Conservation (phyloP, 1,140 invertebrate species). For the Brachionus sp. region DNA sequence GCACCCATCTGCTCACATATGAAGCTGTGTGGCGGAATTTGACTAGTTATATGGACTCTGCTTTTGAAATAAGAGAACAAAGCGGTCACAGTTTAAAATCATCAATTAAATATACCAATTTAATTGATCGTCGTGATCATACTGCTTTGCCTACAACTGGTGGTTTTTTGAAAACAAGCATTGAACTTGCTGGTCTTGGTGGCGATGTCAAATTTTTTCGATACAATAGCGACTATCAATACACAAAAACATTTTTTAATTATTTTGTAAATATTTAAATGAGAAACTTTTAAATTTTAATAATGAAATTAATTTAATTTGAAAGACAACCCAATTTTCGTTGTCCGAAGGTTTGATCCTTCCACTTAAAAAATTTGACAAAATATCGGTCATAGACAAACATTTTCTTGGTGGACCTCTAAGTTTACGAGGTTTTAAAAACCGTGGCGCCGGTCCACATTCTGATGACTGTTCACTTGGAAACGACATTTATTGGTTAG, state of each 20-base stretch:
- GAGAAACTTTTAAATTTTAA: background rate
- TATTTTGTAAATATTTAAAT: slow-evolving; percentile 65
- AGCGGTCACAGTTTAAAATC: slow-evolving; percentile 80
- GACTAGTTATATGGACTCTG: slow-evolving; percentile 61
- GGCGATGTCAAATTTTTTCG: slow-evolving; percentile 80
- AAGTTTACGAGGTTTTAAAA: slow-evolving; percentile 75
- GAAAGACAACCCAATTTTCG: slow-evolving; percentile 71
- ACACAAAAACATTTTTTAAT: slow-evolving; percentile 68
- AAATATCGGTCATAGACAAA: slow-evolving; percentile 70
- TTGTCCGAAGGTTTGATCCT: slow-evolving; percentile 69
- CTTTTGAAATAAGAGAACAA: slow-evolving; percentile 75
- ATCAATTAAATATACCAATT: slow-evolving; percentile 70
- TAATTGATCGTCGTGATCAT: slow-evolving; percentile 74
- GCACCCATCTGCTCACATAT: slow-evolving; percentile 73
- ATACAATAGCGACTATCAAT: slow-evolving; percentile 73
- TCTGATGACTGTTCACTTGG: slow-evolving; percentile 62
- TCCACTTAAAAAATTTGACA: slow-evolving; percentile 58
- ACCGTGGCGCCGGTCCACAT: slow-evolving; percentile 75
- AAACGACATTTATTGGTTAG: slow-evolving; percentile 71
- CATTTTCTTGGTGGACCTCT: slow-evolving; percentile 83
- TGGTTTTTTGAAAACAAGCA: slow-evolving; percentile 63
- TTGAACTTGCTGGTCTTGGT: slow-evolving; percentile 79
- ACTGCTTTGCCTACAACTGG: slow-evolving; percentile 72
- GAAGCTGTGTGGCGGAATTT: slow-evolving; percentile 76
- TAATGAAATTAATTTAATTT: slow-evolving; percentile 50